Percentiles rank a stretch among this genome's conserved stretches.
Conservation (phyloP, 2,888 invertebrate genomes). For the Amblyteles armatorius region DNA sequence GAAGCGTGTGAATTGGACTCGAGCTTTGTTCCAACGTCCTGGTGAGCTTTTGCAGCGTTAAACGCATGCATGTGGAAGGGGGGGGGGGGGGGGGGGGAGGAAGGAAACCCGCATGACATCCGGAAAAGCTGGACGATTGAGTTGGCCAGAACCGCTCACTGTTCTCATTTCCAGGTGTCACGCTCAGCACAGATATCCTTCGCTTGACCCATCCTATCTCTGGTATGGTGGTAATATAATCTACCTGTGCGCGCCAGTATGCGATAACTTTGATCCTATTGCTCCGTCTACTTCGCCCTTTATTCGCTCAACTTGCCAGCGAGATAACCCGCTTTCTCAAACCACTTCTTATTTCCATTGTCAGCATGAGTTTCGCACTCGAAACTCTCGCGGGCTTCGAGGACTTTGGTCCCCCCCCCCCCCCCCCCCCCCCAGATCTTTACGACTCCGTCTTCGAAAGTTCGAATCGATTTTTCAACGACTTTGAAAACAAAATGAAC, state of each 20-base stretch:
- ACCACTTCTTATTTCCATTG: conserved; percentile 43
- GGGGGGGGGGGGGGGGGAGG: neutral
- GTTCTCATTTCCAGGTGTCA: conserved; percentile 81
- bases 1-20: conserved; percentile 11
- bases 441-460: conserved; percentile 9
- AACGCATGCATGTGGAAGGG: conserved; percentile 2
- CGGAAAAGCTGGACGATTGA: conserved; percentile 50
- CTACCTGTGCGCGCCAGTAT: conserved; percentile 37
- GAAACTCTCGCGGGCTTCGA: conserved; percentile 35
- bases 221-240: neutral
- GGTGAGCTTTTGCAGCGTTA: conserved; percentile 41
- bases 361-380: conserved; percentile 9
- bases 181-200: conserved; percentile 69
- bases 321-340: conserved; percentile 5
- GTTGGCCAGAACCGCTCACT: conserved; percentile 49
- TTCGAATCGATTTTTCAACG: conserved; percentile 8
- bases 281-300: conserved; percentile 17
- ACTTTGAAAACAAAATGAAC: neutral
- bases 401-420: neutral
- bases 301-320: conserved; percentile 34
- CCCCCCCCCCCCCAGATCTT: neutral
- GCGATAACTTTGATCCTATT: conserved; percentile 59
- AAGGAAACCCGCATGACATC: conserved; percentile 54
- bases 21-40: conserved; percentile 36
- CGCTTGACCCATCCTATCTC: conserved; percentile 43